Conservation (phyloP, 2,797 vertebrate genomes). For the Neostethus bicornis region DNA sequence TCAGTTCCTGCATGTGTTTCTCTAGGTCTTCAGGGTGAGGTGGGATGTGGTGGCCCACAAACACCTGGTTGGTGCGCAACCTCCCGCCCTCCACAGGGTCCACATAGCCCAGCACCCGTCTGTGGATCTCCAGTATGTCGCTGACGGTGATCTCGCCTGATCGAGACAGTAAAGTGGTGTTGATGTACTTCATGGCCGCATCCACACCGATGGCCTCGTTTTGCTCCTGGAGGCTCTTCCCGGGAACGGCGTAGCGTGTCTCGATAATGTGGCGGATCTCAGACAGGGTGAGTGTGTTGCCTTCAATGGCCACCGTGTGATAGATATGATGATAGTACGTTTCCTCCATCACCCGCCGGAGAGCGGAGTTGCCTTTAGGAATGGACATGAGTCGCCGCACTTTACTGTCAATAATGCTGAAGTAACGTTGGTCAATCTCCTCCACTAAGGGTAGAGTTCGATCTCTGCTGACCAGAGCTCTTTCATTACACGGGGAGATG, state of each 20-base stretch:
- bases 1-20: slow-evolving; percentile 91
- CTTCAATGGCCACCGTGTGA: slow-evolving; percentile 97
- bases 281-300: slow-evolving; percentile 92
- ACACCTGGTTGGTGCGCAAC: slow-evolving; percentile 90
- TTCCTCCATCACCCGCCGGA: slow-evolving; percentile 94
- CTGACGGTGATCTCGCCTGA: slow-evolving; percentile 81
- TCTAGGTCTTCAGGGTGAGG: slow-evolving; percentile 90
- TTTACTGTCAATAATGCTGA: slow-evolving; percentile 94
- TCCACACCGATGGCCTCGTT: slow-evolving; percentile 97
- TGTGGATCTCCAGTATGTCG: slow-evolving; percentile 92
- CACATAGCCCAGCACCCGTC: slow-evolving; percentile 90
- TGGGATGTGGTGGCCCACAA: slow-evolving; percentile 95
- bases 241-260: slow-evolving; percentile 92
- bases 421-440: slow-evolving; percentile 95
- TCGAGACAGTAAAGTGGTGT: slow-evolving; percentile 88
- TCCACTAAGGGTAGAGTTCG: slow-evolving; percentile 93
- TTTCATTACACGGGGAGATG: slow-evolving; percentile 89
- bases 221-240: slow-evolving; percentile 95
- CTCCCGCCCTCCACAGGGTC: slow-evolving; percentile 93
- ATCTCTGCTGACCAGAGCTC: slow-evolving; percentile 89
- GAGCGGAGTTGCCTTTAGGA: slow-evolving; percentile 92
- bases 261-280: slow-evolving; percentile 97
- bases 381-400: slow-evolving; percentile 95
- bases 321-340: slow-evolving; percentile 99
- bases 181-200: slow-evolving; percentile 93